A percentile compares a stretch with the other conserved stretches of the same genome.
Evolutionary conservation across 2,888 invertebrate species (phyloP).

Genomic region (Anthrax anthrax): DNA sequence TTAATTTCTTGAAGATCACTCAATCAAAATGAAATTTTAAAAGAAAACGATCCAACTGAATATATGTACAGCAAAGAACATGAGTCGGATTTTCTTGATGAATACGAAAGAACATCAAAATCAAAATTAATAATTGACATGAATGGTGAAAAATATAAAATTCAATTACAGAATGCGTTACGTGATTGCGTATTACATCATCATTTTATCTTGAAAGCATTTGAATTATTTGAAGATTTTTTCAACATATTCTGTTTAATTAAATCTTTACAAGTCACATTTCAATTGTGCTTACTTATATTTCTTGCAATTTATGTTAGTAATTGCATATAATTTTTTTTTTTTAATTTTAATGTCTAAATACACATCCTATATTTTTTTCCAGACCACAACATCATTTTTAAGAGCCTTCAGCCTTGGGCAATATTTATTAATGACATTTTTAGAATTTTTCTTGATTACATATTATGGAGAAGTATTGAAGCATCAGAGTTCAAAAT

Average conservation of each 20-base stretch:
- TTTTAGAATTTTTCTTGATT: not conserved
- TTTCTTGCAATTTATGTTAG: constrained; percentile 16
- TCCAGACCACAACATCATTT: constrained; percentile 5
- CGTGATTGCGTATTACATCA: constrained; percentile 17
- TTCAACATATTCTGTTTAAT: constrained; percentile 16
- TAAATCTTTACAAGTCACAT: constrained; percentile 16
- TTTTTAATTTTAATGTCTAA: no score
- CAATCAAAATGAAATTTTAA: not conserved
- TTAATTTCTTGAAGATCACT: not conserved
- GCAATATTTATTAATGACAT: not conserved
- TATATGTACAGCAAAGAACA: constrained; percentile 6
- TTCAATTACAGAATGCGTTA: constrained; percentile 7
- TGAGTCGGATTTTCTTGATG: not conserved
- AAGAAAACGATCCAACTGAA: constrained; percentile 7
- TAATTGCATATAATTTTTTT: not conserved
- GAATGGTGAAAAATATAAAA: not conserved
- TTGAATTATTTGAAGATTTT: constrained; percentile 16
- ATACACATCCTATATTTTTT: not conserved
- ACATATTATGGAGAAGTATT: not conserved
- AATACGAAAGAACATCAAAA: not conserved
- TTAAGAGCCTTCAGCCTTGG: not conserved
- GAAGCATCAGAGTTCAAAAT: not conserved
- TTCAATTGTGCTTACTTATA: constrained; percentile 16
- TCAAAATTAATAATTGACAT: not conserved
- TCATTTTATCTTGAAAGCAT: constrained; percentile 16